Evolutionary conservation across 2,888 invertebrate genomes (phyloP).

Genomic region (Opisthograptis luteolata): DNA sequence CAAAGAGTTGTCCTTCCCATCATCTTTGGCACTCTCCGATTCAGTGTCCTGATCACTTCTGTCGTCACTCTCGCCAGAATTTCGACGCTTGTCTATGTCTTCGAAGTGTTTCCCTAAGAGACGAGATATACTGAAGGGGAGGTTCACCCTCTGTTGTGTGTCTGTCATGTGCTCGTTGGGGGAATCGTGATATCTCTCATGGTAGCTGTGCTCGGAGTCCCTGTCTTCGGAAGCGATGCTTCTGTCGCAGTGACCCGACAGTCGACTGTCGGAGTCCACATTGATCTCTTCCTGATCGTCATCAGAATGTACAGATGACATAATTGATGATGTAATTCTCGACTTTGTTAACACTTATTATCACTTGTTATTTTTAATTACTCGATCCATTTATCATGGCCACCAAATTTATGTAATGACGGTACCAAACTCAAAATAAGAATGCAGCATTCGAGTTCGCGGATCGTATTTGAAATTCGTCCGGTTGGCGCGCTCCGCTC

Average conservation of each 20-base stretch:
- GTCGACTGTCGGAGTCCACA: constrained; percentile 86
- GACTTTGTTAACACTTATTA: constrained; percentile 23
- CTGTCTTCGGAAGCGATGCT: constrained; percentile 83
- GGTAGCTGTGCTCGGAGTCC: constrained; percentile 83
- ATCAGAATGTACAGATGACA: constrained; percentile 84
- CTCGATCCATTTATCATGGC: constrained; percentile 42
- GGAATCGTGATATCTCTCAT: constrained; percentile 76
- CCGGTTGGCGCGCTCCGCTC: constrained; percentile 61
- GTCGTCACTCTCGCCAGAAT: constrained; percentile 79
- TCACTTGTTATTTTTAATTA: constrained; percentile 16
- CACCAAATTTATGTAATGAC: constrained; percentile 36
- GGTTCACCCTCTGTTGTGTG: constrained; percentile 81
- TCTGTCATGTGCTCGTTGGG: constrained; percentile 79
- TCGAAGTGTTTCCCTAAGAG: constrained; percentile 91
- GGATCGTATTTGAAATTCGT: constrained; percentile 58
- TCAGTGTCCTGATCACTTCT: constrained; percentile 81
- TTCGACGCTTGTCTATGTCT: constrained; percentile 82
- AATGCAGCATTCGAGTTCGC: constrained; percentile 29
- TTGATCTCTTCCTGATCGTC: constrained; percentile 88
- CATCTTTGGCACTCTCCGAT: constrained; percentile 79
- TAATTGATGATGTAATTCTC: constrained; percentile 46
- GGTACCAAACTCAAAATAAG: constrained; percentile 36
- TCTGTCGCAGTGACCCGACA: constrained; percentile 81
- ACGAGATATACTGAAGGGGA: constrained; percentile 93
- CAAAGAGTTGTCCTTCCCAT: constrained; percentile 66